These are phyloP conservation scores for Lateolabrax maculatus DNA, from an alignment of 2,797 vertebrate genomes.

Conservation along the genomic window DNA sequence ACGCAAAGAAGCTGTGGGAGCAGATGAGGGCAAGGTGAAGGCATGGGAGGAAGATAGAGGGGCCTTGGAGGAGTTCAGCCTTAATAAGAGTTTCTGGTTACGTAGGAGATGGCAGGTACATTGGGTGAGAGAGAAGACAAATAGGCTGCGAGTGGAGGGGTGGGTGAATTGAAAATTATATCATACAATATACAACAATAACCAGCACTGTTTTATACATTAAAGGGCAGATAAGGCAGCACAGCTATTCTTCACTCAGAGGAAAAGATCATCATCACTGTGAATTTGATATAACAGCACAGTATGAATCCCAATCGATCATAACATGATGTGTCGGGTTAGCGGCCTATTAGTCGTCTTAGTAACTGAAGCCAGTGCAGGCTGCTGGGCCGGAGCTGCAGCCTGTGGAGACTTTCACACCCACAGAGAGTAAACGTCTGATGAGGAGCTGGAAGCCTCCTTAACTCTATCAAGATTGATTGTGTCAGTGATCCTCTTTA, in stretches of 20 bases:
- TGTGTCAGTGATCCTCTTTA: conserved; percentile 63
- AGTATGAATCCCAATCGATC: conserved; percentile 71
- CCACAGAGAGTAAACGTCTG: conserved; percentile 56
- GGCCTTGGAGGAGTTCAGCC: conserved; percentile 69
- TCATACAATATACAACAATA: conserved; percentile 33
- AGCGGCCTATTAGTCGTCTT: conserved; percentile 57
- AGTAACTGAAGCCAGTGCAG: conserved; percentile 40
- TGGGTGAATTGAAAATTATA: neutral
- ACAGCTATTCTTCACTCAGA: conserved; percentile 31
- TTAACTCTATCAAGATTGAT: conserved; percentile 77
- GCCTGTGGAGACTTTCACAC: conserved; percentile 48
- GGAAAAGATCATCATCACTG: conserved; percentile 52
- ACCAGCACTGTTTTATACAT: conserved; percentile 50
- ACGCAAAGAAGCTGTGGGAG: conserved; percentile 36
- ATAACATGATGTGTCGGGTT: conserved; percentile 57
- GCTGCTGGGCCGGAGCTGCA: conserved; percentile 14
- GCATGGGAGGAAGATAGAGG: conserved; percentile 33
- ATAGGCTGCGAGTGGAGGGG: neutral
- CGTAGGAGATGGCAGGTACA: conserved; percentile 7
- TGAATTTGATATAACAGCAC: conserved; percentile 71
- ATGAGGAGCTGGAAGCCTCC: conserved; percentile 61
- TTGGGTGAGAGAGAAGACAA: conserved; percentile 26
- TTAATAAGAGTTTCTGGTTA: conserved; percentile 73
- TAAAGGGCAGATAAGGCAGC: conserved; percentile 35
- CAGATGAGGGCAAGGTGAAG: conserved; percentile 53